Evolutionary conservation across 2,888 invertebrate genomes (phyloP).

Genomic region (Halocaridina rubra): DNA sequence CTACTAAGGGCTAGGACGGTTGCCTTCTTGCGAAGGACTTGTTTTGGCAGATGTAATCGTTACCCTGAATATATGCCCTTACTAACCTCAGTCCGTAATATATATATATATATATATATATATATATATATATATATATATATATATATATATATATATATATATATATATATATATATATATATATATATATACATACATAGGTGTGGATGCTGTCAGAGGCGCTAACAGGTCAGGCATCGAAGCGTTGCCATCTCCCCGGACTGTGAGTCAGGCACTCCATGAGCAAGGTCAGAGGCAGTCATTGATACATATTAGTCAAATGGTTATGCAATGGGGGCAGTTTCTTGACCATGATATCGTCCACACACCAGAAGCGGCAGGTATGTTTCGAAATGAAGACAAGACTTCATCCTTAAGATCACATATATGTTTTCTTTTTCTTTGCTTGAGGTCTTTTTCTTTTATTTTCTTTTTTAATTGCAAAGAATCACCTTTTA

Average conservation of each 20-base stretch:
- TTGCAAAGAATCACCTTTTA: no score
- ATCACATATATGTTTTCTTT: no score
- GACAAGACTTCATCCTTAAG: no score
- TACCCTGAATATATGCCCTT: no score
- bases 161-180: not conserved
- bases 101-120: not conserved
- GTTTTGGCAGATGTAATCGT: no score
- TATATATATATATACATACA: not conserved
- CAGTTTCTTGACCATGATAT: slow-evolving; percentile 64
- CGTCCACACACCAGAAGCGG: slow-evolving; percentile 61
- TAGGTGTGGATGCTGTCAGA: not conserved
- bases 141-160: not conserved
- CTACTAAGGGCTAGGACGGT: no score
- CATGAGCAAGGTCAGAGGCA: not conserved
- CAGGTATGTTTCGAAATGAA: slow-evolving; percentile 4
- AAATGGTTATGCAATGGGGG: slow-evolving; percentile 60
- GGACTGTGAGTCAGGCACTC: not conserved
- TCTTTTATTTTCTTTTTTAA: no score
- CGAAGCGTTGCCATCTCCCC: slow-evolving; percentile 6
- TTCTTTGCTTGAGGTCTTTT: no score
- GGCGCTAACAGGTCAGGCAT: not conserved
- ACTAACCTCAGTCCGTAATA: no score
- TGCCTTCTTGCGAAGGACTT: no score
- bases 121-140: slow-evolving; percentile 5
- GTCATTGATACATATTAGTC: slow-evolving; percentile 21